phyloP scores from a whole-genome alignment of 2,888 invertebrate species.

The Liopterus haemorrhoidalis region DNA sequence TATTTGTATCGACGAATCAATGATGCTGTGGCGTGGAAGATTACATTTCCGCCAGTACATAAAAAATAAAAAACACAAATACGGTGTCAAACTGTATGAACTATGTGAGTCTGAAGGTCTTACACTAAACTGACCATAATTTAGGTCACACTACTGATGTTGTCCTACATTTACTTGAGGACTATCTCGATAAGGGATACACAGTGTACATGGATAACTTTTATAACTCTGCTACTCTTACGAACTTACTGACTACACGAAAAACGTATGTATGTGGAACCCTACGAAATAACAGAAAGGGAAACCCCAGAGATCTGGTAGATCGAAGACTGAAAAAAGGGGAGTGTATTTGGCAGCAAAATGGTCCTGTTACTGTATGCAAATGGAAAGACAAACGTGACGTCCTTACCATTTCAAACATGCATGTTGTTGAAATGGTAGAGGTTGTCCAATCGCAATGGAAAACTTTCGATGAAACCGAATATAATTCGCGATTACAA shows the following conservation, averaged over 20 bases:
- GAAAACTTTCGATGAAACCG: slow-evolving; percentile 31
- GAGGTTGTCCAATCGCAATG: slow-evolving; percentile 30
- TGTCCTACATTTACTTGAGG: slow-evolving; percentile 32
- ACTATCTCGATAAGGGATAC: slow-evolving; percentile 32
- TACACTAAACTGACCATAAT: slow-evolving; percentile 29
- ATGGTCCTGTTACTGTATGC: slow-evolving; percentile 28
- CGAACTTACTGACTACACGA: slow-evolving; percentile 26
- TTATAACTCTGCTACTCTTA: slow-evolving; percentile 31
- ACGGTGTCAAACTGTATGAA: slow-evolving; percentile 35
- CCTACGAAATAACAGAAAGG: slow-evolving; percentile 19
- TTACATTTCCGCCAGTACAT: slow-evolving; percentile 31
- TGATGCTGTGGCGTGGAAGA: slow-evolving; percentile 32
- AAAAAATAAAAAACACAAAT: slow-evolving; percentile 33
- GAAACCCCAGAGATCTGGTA: slow-evolving; percentile 27
- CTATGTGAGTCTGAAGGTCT: slow-evolving; percentile 30
- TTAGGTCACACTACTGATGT: slow-evolving; percentile 30
- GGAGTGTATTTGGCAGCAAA: slow-evolving; percentile 28
- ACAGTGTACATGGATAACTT: slow-evolving; percentile 31
- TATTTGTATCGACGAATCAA: slow-evolving; percentile 31
- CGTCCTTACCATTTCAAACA: slow-evolving; percentile 31
- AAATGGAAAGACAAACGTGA: slow-evolving; percentile 32
- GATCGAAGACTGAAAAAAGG: slow-evolving; percentile 32
- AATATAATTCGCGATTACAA: slow-evolving; percentile 32
- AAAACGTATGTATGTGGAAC: slow-evolving; percentile 26
- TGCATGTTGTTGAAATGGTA: slow-evolving; percentile 31